phyloP scores from a whole-genome alignment of 2,113 vertebrate species.

The Clinocottus analis region DNA sequence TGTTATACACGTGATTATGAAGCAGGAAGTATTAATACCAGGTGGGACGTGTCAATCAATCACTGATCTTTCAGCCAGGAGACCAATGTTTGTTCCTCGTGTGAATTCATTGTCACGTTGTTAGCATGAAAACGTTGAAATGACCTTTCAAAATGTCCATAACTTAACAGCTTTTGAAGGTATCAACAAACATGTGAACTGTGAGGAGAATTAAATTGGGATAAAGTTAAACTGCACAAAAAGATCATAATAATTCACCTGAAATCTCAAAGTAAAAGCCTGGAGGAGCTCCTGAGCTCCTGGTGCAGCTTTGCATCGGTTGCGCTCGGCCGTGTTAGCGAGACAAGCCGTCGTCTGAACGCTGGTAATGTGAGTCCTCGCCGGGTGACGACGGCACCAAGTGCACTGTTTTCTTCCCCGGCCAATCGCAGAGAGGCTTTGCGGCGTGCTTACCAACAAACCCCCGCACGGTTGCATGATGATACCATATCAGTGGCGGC shows the following conservation, averaged over 20 bases:
- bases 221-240: background rate
- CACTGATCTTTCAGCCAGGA: no score
- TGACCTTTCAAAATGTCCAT: no score
- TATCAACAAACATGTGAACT: background rate
- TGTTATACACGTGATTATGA: background rate
- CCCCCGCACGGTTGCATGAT: constrained; percentile 83
- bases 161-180: background rate
- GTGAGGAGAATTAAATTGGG: background rate
- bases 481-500: constrained; percentile 91
- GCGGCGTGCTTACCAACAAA: constrained; percentile 81
- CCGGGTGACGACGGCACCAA: background rate
- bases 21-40: background rate
- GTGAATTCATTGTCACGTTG: background rate
- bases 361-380: background rate
- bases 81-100: no score
- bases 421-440: constrained; percentile 76
- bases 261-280: background rate
- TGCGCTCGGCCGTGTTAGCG: background rate
- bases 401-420: constrained; percentile 9
- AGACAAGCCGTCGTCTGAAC: constrained; percentile 27
- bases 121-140: background rate
- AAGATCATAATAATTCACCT: background rate
- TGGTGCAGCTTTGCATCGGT: background rate
- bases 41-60: no score
- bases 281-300: background rate